phyloP scores from a whole-genome alignment of 1,140 invertebrate species.

The Reticulitermes speratus region DNA sequence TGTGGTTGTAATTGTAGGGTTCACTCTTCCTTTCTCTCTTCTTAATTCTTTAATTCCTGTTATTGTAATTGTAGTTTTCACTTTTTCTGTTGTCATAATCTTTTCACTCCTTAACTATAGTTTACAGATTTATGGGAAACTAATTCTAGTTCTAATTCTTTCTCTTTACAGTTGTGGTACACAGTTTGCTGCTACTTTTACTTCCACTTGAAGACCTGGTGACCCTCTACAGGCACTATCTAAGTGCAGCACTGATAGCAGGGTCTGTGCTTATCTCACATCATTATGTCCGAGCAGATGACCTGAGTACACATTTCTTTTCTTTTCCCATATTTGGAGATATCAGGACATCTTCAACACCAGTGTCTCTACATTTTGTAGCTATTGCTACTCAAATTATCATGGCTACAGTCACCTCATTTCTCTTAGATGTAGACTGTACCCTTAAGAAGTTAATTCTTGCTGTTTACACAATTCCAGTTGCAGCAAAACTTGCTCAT shows the following conservation, averaged over 20 bases:
- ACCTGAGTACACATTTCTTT: constrained; percentile 29
- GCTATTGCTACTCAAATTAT: constrained; percentile 48
- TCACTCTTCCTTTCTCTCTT: neutral
- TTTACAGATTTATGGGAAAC: no score
- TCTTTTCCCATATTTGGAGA: constrained; percentile 27
- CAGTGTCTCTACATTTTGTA: constrained; percentile 42
- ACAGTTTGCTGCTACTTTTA: constrained; percentile 52
- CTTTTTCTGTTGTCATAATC: neutral
- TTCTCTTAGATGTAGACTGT: constrained; percentile 51
- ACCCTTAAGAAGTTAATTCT: constrained; percentile 46
- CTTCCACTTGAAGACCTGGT: constrained; percentile 53
- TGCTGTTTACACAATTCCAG: constrained; percentile 50
- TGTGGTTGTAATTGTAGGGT: neutral
- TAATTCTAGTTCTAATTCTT: constrained; percentile 20
- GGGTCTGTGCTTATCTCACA: constrained; percentile 50
- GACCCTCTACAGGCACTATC: constrained; percentile 54
- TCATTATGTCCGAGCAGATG: constrained; percentile 47
- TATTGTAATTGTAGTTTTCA: neutral
- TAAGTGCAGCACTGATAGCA: constrained; percentile 49
- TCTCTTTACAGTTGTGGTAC: constrained; percentile 51
- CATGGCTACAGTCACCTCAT: constrained; percentile 48
- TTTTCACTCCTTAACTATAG: no score
- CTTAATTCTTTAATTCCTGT: neutral
- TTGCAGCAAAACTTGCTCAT: constrained; percentile 50
- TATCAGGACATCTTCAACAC: constrained; percentile 39